Conservation (phyloP, 2,113 vertebrate genomes). For the Daboia siamensis region DNA sequence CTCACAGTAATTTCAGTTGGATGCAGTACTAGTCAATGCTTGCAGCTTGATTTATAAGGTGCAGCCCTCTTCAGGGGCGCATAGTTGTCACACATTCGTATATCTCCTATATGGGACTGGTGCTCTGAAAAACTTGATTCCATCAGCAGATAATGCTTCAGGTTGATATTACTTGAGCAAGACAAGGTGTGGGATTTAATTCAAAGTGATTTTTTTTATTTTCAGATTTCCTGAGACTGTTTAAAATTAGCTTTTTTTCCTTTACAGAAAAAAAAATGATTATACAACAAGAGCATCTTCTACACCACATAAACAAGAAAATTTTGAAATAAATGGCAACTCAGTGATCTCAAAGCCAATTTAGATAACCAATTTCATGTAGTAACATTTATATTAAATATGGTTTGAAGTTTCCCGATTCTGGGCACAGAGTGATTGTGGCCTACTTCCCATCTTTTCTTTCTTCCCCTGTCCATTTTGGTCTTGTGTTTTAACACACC, state of each 20-base stretch:
- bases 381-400: background rate
- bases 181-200: slow-evolving; percentile 9
- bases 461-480: background rate
- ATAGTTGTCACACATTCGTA: slow-evolving; percentile 67
- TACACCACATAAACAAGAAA: background rate
- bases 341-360: background rate
- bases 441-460: background rate
- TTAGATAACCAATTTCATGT: background rate
- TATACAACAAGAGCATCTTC: background rate
- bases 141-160: slow-evolving; percentile 59
- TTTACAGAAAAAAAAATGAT: background rate
- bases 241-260: background rate
- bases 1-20: slow-evolving; percentile 69
- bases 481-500: background rate
- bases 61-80: slow-evolving; percentile 69
- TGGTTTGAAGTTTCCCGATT: background rate
- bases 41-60: slow-evolving; percentile 71
- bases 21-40: slow-evolving; percentile 63
- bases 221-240: slow-evolving; percentile 10
- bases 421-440: background rate
- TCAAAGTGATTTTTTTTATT: slow-evolving; percentile 17
- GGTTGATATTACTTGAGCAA: slow-evolving; percentile 57
- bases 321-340: background rate
- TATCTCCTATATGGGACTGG: slow-evolving; percentile 75
- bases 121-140: slow-evolving; percentile 64